A percentile compares a stretch with the other conserved stretches of the same genome.
These are phyloP conservation scores for Onchidella celtica DNA, from an alignment of 2,888 invertebrate genomes.

Conservation along the genomic window DNA sequence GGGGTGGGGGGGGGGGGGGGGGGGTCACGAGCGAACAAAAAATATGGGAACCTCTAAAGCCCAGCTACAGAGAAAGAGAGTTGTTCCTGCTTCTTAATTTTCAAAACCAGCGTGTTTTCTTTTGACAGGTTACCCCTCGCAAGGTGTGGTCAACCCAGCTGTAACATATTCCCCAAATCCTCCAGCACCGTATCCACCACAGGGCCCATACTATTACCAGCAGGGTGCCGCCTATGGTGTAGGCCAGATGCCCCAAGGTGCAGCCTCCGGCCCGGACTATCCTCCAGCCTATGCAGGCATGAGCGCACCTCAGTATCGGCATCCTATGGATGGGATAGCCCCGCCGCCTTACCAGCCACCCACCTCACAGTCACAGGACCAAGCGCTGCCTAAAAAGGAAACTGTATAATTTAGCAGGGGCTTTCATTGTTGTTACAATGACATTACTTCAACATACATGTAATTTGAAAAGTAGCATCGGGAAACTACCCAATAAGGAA, in stretches of 20 bases:
- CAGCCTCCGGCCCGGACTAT: not conserved
- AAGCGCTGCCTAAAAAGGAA: too few relatives aligned
- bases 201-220: not conserved
- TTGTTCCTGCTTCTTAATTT: too few relatives aligned
- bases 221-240: not conserved
- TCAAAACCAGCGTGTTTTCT: too few relatives aligned
- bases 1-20: too few relatives aligned
- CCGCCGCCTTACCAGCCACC: conserved; percentile 14
- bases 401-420: too few relatives aligned
- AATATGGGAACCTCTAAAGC: too few relatives aligned
- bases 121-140: conserved; percentile 18
- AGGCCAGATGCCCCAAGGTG: too few relatives aligned
- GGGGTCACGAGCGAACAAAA: too few relatives aligned
- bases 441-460: not conserved
- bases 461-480: too few relatives aligned
- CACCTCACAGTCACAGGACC: too few relatives aligned
- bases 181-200: not conserved
- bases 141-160: not conserved
- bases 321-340: not conserved
- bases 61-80: too few relatives aligned
- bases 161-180: not conserved
- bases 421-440: not conserved
- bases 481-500: too few relatives aligned
- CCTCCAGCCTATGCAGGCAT: not conserved
- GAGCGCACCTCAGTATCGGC: not conserved